These are phyloP conservation scores for Molorchus minor DNA, from an alignment of 2,888 invertebrate species.

Conservation along the genomic window DNA sequence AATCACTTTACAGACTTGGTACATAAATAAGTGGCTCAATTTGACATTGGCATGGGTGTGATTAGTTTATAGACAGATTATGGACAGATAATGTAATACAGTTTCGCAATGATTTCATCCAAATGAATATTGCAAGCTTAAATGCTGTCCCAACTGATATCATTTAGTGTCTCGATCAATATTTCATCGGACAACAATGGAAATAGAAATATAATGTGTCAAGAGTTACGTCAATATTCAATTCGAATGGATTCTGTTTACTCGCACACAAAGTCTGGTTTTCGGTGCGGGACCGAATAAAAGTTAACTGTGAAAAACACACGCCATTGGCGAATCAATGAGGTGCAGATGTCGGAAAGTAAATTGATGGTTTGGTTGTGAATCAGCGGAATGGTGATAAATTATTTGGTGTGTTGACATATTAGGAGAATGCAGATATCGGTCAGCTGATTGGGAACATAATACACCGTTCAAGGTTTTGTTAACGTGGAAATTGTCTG, in stretches of 20 bases:
- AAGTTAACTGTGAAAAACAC: constrained; percentile 14
- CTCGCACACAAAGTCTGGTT: constrained; percentile 27
- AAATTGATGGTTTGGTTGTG: constrained; percentile 31
- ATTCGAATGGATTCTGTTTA: constrained; percentile 34
- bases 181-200: background rate
- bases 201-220: constrained; percentile 38
- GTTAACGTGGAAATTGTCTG: background rate
- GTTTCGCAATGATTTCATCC: no score
- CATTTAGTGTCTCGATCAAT: background rate
- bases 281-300: constrained; percentile 25
- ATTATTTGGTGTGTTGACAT: constrained; percentile 11
- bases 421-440: constrained; percentile 1
- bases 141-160: background rate
- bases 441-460: background rate
- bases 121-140: no score
- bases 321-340: constrained; percentile 27
- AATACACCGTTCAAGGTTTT: background rate
- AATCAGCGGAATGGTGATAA: constrained; percentile 21
- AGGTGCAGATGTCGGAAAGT: constrained; percentile 29
- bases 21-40: no score
- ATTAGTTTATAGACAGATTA: no score
- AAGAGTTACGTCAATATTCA: constrained; percentile 38
- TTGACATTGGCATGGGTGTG: no score
- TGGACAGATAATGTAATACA: no score
- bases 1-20: no score